Percentiles rank a stretch among this genome's conserved stretches.
Evolutionary conservation across 2,888 invertebrate genomes (phyloP).

Genomic region (Archips crataeganus): DNA sequence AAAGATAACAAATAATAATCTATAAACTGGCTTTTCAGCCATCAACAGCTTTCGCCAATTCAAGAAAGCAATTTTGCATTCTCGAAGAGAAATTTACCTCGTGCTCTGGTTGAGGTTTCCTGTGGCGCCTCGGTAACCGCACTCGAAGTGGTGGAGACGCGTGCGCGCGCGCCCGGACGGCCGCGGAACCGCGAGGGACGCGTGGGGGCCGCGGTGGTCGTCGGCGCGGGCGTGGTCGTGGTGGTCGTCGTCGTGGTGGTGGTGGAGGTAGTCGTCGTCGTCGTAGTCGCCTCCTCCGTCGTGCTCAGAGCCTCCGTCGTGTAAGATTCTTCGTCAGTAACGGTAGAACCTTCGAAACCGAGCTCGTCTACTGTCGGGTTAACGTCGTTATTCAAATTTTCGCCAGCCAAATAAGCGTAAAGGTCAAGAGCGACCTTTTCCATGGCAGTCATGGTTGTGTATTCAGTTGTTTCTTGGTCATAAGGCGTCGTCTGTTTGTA

Average conservation of each 20-base stretch:
- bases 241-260: slow-evolving; percentile 86
- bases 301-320: slow-evolving; percentile 80
- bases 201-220: slow-evolving; percentile 73
- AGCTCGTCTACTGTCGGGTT: slow-evolving; percentile 69
- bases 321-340: slow-evolving; percentile 67
- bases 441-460: slow-evolving; percentile 89
- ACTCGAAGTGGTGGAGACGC: slow-evolving; percentile 72
- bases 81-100: slow-evolving; percentile 67
- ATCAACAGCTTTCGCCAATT: not conserved
- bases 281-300: slow-evolving; percentile 81
- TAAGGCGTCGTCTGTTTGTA: slow-evolving; percentile 74
- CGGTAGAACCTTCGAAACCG: slow-evolving; percentile 72
- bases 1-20: not conserved
- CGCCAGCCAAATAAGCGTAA: slow-evolving; percentile 91
- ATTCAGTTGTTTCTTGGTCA: slow-evolving; percentile 84
- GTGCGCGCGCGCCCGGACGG: slow-evolving; percentile 74
- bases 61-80: not conserved
- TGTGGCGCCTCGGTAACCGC: slow-evolving; percentile 75
- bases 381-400: slow-evolving; percentile 87
- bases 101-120: slow-evolving; percentile 77
- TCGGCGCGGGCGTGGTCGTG: slow-evolving; percentile 81
- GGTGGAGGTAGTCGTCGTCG: slow-evolving; percentile 77
- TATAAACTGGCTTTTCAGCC: not conserved
- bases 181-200: slow-evolving; percentile 78
- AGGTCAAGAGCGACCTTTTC: slow-evolving; percentile 93